These are phyloP conservation scores for Portunus trituberculatus DNA, from an alignment of 1,140 invertebrate genomes.

Conservation along the genomic window DNA sequence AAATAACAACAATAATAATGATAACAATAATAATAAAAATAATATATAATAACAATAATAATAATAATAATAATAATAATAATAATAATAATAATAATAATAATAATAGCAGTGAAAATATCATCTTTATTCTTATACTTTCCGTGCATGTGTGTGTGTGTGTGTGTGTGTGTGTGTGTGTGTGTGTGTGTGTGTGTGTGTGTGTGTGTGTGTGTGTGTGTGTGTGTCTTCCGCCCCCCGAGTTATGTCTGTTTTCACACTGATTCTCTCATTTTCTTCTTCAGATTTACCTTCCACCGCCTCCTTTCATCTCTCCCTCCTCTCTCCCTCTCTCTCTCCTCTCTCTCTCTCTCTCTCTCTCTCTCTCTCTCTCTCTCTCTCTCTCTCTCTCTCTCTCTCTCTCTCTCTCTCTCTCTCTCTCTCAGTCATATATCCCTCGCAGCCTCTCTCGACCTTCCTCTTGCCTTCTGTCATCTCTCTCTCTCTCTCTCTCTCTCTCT, in stretches of 20 bases:
- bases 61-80: too few relatives aligned
- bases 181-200: neutral
- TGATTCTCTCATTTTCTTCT: constrained; percentile 7
- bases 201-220: neutral
- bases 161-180: too few relatives aligned
- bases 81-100: too few relatives aligned
- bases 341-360: neutral
- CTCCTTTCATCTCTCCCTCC: neutral
- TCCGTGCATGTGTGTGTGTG: too few relatives aligned
- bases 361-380: neutral
- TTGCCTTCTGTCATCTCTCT: neutral
- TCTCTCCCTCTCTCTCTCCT: neutral
- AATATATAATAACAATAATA: too few relatives aligned
- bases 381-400: too few relatives aligned
- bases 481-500: constrained; percentile 29
- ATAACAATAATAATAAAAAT: too few relatives aligned
- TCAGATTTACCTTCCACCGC: neutral
- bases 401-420: neutral
- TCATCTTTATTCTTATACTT: too few relatives aligned
- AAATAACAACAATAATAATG: too few relatives aligned
- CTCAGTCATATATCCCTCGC: neutral
- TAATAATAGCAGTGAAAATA: too few relatives aligned
- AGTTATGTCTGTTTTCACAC: too few relatives aligned
- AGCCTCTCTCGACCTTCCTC: neutral
- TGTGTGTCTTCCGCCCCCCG: neutral